A percentile compares a stretch with the other conserved stretches of the same genome.
Conservation (phyloP, 2,797 vertebrate genomes). For the Schizopygopsis pylzovi region DNA sequence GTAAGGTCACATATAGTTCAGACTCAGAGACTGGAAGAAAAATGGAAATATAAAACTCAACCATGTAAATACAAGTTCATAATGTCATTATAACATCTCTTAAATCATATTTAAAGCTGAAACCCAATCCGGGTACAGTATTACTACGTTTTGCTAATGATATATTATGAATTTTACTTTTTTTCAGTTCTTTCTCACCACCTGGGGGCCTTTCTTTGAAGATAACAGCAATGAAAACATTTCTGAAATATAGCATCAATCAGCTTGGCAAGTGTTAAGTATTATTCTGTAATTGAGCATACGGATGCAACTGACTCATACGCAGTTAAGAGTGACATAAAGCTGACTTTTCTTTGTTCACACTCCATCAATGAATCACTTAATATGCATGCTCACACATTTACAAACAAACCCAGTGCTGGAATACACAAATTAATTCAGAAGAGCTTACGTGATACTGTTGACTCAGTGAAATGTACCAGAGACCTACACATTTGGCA, state of each 20-base stretch:
- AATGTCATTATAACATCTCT: neutral
- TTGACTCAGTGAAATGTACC: conserved; percentile 36
- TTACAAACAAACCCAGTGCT: conserved; percentile 42
- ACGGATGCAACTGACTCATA: conserved; percentile 11
- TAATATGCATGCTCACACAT: conserved; percentile 43
- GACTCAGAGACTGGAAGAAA: neutral
- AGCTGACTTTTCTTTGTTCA: conserved; percentile 36
- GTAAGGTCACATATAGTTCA: conserved; percentile 37
- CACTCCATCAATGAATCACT: conserved; percentile 38
- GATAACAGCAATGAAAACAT: conserved; percentile 15
- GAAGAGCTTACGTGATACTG: conserved; percentile 28
- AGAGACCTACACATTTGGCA: conserved; percentile 40
- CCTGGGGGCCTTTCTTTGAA: neutral
- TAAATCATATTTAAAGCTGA: conserved; percentile 4
- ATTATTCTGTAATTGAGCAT: conserved; percentile 30
- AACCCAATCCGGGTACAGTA: neutral
- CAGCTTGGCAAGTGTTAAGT: neutral
- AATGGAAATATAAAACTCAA: neutral
- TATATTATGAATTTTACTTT: neutral
- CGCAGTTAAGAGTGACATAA: conserved; percentile 27
- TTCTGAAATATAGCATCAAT: conserved; percentile 19
- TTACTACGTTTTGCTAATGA: neutral
- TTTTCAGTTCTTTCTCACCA: neutral
- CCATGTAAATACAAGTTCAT: neutral
- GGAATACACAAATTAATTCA: conserved; percentile 39